Evolutionary conservation across 1,140 invertebrate genomes (phyloP).

Genomic region (Lineus longissimus): DNA sequence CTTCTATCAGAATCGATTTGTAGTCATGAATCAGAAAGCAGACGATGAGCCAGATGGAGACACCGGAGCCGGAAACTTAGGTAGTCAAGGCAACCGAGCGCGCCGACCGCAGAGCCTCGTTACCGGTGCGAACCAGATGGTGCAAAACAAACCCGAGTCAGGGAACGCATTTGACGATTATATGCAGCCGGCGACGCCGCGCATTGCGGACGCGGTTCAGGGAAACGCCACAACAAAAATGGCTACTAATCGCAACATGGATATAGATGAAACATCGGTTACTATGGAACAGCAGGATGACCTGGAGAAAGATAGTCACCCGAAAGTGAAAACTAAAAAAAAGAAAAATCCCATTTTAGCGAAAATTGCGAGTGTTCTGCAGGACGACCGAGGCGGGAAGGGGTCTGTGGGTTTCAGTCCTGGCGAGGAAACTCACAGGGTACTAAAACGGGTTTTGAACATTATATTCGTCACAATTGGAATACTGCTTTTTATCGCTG

Average conservation of each 20-base stretch:
- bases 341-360: not conserved
- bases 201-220: too few relatives aligned
- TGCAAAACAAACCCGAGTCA: not conserved
- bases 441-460: not conserved
- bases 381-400: not conserved
- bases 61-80: not conserved
- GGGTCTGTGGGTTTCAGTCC: not conserved
- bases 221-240: not conserved
- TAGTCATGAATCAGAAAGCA: not conserved
- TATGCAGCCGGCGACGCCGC: not conserved
- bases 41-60: not conserved
- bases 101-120: conserved; percentile 4
- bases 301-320: not conserved
- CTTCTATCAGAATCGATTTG: conserved; percentile 6
- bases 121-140: not conserved
- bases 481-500: not conserved
- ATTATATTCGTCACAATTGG: not conserved
- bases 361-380: not conserved
- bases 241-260: not conserved
- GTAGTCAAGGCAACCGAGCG: not conserved
- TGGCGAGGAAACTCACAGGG: not conserved
- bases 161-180: not conserved
- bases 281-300: not conserved
- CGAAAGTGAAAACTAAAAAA: conserved; percentile 1
- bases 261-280: not conserved